Conservation (phyloP, 2,113 vertebrate species). For the Macaca nemestrina region DNA sequence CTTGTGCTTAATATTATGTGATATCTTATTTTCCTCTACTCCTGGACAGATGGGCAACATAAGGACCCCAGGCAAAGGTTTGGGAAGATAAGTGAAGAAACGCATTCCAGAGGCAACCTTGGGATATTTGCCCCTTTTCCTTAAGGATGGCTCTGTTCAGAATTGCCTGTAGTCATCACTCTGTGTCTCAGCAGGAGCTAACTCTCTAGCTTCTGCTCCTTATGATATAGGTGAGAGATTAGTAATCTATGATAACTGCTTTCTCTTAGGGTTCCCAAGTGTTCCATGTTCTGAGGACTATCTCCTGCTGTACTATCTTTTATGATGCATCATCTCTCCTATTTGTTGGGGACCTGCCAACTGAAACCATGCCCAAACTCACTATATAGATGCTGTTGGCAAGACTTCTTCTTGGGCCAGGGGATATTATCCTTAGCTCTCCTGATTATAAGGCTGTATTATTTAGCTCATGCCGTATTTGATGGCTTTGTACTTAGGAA, state of each 20-base stretch:
- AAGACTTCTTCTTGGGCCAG: background rate
- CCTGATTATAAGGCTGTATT: background rate
- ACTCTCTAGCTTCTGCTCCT: background rate
- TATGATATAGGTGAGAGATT: background rate
- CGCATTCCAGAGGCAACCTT: background rate
- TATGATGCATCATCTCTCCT: background rate
- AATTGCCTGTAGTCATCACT: background rate
- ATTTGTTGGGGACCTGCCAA: background rate
- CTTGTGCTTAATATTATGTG: background rate
- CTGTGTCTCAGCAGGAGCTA: background rate
- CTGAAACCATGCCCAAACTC: background rate
- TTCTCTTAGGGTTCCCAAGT: background rate
- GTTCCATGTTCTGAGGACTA: background rate
- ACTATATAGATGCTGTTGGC: background rate
- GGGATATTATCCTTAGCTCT: background rate
- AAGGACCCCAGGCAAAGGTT: background rate
- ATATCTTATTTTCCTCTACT: background rate
- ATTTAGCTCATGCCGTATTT: background rate
- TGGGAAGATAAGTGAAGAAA: background rate
- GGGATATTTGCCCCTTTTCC: background rate
- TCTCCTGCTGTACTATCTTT: background rate
- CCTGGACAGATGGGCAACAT: background rate
- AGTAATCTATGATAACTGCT: background rate
- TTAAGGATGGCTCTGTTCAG: background rate
- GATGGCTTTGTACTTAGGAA: background rate